Conservation (phyloP, 2,113 vertebrate genomes). For the Sakesphorus luctuosus region DNA sequence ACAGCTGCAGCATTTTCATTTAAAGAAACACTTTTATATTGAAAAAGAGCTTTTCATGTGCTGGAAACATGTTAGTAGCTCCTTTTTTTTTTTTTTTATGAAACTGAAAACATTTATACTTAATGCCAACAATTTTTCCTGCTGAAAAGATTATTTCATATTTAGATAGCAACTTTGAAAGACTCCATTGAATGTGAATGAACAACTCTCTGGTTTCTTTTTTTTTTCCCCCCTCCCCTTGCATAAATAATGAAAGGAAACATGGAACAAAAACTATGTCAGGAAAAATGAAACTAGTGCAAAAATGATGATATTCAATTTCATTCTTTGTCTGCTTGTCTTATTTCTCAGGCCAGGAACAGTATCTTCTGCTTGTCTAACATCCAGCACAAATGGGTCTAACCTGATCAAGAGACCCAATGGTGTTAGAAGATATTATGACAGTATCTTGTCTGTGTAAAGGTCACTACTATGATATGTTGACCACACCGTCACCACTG, state of each 20-base stretch:
- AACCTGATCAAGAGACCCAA: not conserved
- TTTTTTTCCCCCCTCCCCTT: not conserved
- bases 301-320: not conserved
- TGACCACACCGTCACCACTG: not conserved
- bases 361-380: not conserved
- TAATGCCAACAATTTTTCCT: not conserved
- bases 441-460: not conserved
- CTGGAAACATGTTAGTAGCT: slow-evolving; percentile 1
- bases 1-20: slow-evolving; percentile 53
- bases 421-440: not conserved
- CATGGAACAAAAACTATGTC: not conserved
- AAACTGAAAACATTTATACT: not conserved
- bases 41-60: slow-evolving; percentile 16
- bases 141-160: not conserved
- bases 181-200: not conserved
- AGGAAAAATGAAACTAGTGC: not conserved
- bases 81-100: not conserved
- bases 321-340: not conserved
- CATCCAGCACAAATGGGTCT: not conserved
- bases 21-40: slow-evolving; percentile 24
- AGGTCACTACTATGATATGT: not conserved
- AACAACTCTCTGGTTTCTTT: not conserved
- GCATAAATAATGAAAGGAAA: not conserved
- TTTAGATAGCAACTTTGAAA: not conserved
- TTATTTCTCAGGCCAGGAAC: not conserved